Conservation (phyloP, 1,140 invertebrate species). For the Neoseiulus cucumeris region DNA sequence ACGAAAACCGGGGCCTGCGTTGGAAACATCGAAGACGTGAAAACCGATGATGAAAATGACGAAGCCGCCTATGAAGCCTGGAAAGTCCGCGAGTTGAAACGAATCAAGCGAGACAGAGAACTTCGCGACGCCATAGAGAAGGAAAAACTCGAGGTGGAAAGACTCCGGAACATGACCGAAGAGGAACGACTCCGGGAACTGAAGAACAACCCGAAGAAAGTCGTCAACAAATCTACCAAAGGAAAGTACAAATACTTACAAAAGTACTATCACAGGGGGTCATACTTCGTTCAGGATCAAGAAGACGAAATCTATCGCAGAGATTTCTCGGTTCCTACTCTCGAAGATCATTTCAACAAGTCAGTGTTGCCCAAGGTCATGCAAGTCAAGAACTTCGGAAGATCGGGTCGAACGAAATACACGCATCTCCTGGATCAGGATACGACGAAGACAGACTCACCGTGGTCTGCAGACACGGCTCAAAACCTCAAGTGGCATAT, state of each 20-base stretch:
- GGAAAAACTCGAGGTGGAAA: constrained; percentile 74
- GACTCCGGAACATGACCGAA: constrained; percentile 80
- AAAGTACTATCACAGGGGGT: constrained; percentile 98
- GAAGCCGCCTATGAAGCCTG: constrained; percentile 93
- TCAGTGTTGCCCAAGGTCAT: constrained; percentile 96
- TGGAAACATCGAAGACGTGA: constrained; percentile 52
- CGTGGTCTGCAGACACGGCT: constrained; percentile 73
- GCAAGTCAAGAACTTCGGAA: constrained; percentile 99
- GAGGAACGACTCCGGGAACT: constrained; percentile 76
- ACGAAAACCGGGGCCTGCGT: constrained; percentile 29
- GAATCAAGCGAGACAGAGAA: constrained; percentile 85
- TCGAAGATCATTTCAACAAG: constrained; percentile 99
- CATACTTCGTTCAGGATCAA: constrained; percentile 56
- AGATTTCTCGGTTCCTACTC: constrained; percentile 85
- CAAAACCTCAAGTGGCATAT: constrained; percentile 77
- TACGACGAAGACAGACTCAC: constrained; percentile 90
- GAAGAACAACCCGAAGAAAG: constrained; percentile 69
- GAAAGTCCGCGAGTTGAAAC: constrained; percentile 87
- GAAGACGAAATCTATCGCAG: constrained; percentile 81
- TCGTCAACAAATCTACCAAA: constrained; percentile 88
- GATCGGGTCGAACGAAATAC: constrained; percentile 94
- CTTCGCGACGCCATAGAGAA: constrained; percentile 52
- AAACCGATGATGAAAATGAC: constrained; percentile 94
- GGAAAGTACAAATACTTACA: constrained; percentile 99
- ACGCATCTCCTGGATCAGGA: constrained; percentile 98